Conservation (phyloP, 2,888 invertebrate species). For the Dinocampus coccinellae region DNA sequence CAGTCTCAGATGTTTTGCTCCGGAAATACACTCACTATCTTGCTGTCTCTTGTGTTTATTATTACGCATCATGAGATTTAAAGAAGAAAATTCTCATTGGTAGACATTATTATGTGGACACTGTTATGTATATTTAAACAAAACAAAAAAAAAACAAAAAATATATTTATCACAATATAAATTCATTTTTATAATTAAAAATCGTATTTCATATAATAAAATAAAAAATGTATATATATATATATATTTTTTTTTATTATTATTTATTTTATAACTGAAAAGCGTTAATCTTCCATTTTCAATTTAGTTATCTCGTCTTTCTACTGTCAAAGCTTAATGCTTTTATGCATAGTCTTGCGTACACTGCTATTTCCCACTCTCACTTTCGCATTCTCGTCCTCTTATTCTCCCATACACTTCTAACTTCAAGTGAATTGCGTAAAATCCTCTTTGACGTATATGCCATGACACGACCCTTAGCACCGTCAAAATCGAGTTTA, state of each 20-base stretch:
- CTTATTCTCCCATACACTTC: conserved; percentile 1
- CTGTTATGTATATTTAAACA: background rate
- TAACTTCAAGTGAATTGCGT: conserved; percentile 11
- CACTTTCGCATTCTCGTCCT: no score
- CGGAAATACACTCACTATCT: conserved; percentile 51
- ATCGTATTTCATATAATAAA: no score
- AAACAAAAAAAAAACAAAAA: background rate
- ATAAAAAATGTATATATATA: no score
- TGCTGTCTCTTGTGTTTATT: conserved; percentile 38
- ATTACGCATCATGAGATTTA: conserved; percentile 27
- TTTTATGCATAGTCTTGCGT: conserved; percentile 4
- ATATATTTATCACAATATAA: no score
- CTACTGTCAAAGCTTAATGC: background rate
- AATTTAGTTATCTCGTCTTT: background rate
- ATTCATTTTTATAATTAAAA: no score
- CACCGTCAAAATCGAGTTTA: conserved; percentile 51
- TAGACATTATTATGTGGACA: background rate
- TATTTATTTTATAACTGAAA: background rate
- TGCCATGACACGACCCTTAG: conserved; percentile 42
- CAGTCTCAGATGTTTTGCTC: conserved; percentile 47
- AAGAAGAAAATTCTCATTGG: background rate
- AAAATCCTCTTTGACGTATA: conserved; percentile 48
- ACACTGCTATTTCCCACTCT: conserved; percentile 25
- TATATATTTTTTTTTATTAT: background rate
- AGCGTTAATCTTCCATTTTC: background rate